A percentile compares a stretch with the other conserved stretches of the same genome.
Conservation (phyloP, 2,113 vertebrate genomes). For the Elephas maximus region DNA sequence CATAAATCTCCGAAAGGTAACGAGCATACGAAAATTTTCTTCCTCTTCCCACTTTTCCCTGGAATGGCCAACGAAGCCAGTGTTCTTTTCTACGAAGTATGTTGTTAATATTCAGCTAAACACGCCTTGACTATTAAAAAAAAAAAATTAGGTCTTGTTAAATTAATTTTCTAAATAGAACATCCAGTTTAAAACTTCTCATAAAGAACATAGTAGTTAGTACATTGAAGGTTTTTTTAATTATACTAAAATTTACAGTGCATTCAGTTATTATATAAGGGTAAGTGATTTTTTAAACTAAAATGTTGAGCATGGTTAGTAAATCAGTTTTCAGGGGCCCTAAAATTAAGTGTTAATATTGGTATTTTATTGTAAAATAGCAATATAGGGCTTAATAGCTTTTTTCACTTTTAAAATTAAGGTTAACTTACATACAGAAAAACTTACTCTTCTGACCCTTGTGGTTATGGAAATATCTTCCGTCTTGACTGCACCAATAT, state of each 20-base stretch:
- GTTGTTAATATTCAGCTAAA: constrained; percentile 1
- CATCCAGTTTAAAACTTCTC: constrained; percentile 3
- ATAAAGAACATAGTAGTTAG: not conserved
- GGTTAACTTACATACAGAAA: not conserved
- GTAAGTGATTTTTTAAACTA: constrained; percentile 30
- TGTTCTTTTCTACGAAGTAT: constrained; percentile 8
- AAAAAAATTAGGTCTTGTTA: not conserved
- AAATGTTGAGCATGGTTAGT: constrained; percentile 26
- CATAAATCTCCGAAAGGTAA: constrained; percentile 28
- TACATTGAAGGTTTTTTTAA: not conserved
- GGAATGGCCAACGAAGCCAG: not conserved
- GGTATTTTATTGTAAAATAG: not conserved
- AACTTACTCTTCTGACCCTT: not conserved
- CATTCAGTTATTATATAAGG: constrained; percentile 1
- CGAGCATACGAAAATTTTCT: constrained; percentile 10
- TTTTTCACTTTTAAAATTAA: constrained; percentile 34
- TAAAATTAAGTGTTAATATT: constrained; percentile 41
- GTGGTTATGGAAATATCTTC: not conserved
- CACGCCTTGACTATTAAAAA: not conserved
- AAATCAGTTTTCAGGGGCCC: not conserved
- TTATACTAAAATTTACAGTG: constrained; percentile 2
- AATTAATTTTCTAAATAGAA: constrained; percentile 41
- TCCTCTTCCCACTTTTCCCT: not conserved
- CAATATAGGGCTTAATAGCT: not conserved
- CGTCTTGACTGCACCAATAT: not conserved